Percentiles rank a stretch among this genome's conserved stretches.
These are phyloP conservation scores for Apamea epomidion DNA, from an alignment of 2,888 invertebrate species.

Conservation along the genomic window DNA sequence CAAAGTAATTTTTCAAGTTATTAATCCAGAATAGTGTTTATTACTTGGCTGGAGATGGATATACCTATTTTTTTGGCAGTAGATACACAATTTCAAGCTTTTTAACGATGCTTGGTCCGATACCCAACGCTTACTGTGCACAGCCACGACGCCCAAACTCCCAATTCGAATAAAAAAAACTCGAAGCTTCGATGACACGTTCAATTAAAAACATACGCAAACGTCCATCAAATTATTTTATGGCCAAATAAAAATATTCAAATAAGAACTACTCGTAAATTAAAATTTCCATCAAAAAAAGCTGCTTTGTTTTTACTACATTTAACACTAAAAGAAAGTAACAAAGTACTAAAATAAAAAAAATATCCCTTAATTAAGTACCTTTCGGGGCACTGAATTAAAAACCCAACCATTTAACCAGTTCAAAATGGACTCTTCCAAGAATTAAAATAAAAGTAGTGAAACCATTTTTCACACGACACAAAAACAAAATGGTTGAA, in stretches of 20 bases:
- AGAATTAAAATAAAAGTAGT: conserved; percentile 14
- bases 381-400: background rate
- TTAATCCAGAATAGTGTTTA: no score
- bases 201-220: background rate
- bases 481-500: conserved; percentile 27
- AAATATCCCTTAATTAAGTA: background rate
- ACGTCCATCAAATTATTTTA: background rate
- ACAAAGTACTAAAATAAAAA: background rate
- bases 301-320: background rate
- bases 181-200: background rate
- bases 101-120: background rate
- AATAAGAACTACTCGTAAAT: background rate
- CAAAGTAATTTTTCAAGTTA: no score
- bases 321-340: background rate
- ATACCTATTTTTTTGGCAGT: no score
- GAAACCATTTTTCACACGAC: conserved; percentile 16
- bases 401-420: background rate
- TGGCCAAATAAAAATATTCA: background rate
- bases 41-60: background rate
- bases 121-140: background rate
- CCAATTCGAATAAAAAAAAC: background rate
- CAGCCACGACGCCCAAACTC: background rate
- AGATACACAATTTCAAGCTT: background rate
- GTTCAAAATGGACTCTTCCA: background rate
- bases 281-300: background rate